phyloP scores from a whole-genome alignment of 2,797 vertebrate genomes.

The Muscicapa striata region DNA sequence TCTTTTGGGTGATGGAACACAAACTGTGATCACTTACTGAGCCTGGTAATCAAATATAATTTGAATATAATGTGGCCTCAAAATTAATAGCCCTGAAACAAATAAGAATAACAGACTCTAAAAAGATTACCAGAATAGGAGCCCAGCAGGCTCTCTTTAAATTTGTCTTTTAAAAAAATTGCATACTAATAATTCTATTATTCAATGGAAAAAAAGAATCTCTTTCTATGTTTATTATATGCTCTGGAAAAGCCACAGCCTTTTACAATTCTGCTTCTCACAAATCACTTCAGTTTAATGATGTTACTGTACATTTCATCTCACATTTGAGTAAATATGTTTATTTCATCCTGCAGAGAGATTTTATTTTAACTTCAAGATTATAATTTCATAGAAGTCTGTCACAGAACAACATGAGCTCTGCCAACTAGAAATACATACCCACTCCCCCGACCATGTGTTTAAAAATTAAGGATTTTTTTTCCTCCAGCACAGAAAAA shows the following conservation, averaged over 20 bases:
- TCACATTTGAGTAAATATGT: constrained; percentile 38
- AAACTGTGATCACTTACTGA: constrained; percentile 21
- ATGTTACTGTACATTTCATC: background rate
- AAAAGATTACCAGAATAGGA: background rate
- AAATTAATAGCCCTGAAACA: constrained; percentile 36
- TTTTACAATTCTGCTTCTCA: background rate
- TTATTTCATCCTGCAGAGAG: constrained; percentile 15
- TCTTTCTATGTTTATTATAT: background rate
- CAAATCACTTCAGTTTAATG: constrained; percentile 25
- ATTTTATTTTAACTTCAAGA: constrained; percentile 8
- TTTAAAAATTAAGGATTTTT: constrained; percentile 5
- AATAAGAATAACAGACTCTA: constrained; percentile 14
- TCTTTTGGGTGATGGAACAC: constrained; percentile 17
- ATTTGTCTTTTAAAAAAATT: background rate
- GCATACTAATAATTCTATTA: constrained; percentile 50
- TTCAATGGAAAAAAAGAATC: background rate
- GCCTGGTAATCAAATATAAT: constrained; percentile 36
- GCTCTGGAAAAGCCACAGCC: background rate
- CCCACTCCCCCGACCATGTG: background rate
- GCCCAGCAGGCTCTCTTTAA: constrained; percentile 23
- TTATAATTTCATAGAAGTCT: background rate
- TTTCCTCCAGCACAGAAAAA: background rate
- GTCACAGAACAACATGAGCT: background rate
- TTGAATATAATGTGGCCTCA: constrained; percentile 49
- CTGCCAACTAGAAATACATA: background rate